Evolutionary conservation across 2,113 vertebrate genomes (phyloP).

Genomic region (Myotis yumanensis): DNA sequence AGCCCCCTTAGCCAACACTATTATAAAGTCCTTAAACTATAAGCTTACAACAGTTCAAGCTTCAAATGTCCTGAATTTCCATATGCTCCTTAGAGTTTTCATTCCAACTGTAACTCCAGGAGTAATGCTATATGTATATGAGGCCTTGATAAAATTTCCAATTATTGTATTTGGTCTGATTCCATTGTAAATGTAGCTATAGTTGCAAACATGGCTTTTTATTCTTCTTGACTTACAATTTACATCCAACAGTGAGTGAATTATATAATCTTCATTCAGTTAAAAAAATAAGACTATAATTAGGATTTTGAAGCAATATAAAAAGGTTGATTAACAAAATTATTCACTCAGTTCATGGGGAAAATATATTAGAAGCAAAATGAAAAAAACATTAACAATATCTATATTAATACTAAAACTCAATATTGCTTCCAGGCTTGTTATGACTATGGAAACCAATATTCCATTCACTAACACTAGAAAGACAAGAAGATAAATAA

Average conservation of each 20-base stretch:
- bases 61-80: constrained; percentile 46
- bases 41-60: constrained; percentile 45
- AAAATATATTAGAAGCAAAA: constrained; percentile 17
- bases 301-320: constrained; percentile 3
- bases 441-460: neutral
- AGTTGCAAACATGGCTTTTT: constrained; percentile 4
- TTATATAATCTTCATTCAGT: neutral
- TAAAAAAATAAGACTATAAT: constrained; percentile 1
- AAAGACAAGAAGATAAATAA: neutral
- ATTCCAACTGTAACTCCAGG: constrained; percentile 20
- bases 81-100: constrained; percentile 34
- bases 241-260: neutral
- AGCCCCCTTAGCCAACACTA: constrained; percentile 13
- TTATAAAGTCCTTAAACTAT: constrained; percentile 27
- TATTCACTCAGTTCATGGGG: neutral
- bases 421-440: neutral
- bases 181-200: constrained; percentile 55
- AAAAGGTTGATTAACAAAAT: constrained; percentile 2
- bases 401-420: constrained; percentile 33
- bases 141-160: constrained; percentile 25
- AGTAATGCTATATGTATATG: neutral
- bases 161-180: constrained; percentile 57
- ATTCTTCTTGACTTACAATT: neutral
- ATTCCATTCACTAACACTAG: neutral
- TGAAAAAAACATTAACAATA: constrained; percentile 20